These are phyloP conservation scores for Zaprionus nigranus DNA, from an alignment of 1,140 invertebrate genomes.

Conservation along the genomic window DNA sequence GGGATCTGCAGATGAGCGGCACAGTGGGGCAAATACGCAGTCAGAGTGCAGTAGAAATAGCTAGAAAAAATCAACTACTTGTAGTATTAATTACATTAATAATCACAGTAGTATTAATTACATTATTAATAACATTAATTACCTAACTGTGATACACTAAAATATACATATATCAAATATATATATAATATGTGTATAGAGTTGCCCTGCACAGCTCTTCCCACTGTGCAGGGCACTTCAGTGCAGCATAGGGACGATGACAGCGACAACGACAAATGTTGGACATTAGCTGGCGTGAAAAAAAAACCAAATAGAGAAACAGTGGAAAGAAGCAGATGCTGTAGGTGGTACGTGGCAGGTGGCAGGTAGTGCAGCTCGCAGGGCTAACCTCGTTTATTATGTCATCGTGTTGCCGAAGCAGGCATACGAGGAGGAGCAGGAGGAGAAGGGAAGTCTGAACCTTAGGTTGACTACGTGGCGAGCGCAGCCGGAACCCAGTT, in stretches of 20 bases:
- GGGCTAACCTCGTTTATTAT: slow-evolving; percentile 73
- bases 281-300: slow-evolving; percentile 62
- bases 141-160: background rate
- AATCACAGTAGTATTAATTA: no score
- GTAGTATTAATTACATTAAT: no score
- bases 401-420: slow-evolving; percentile 59
- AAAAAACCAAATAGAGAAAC: slow-evolving; percentile 21
- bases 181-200: background rate
- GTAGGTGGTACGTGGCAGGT: slow-evolving; percentile 5
- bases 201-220: background rate
- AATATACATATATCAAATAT: no score
- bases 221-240: slow-evolving; percentile 16
- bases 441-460: slow-evolving; percentile 1
- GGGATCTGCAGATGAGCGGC: background rate
- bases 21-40: background rate
- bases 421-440: slow-evolving; percentile 18
- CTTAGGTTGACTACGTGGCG: slow-evolving; percentile 19
- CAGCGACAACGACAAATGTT: slow-evolving; percentile 72
- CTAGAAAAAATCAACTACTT: background rate
- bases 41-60: background rate
- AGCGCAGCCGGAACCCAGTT: slow-evolving; percentile 10
- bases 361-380: slow-evolving; percentile 31
- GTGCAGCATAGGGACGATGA: slow-evolving; percentile 57
- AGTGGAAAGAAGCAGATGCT: slow-evolving; percentile 15
- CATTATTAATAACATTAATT: no score